Evolutionary conservation across 2,113 vertebrate species (phyloP).

Genomic region (Muntiacus reevesi): DNA sequence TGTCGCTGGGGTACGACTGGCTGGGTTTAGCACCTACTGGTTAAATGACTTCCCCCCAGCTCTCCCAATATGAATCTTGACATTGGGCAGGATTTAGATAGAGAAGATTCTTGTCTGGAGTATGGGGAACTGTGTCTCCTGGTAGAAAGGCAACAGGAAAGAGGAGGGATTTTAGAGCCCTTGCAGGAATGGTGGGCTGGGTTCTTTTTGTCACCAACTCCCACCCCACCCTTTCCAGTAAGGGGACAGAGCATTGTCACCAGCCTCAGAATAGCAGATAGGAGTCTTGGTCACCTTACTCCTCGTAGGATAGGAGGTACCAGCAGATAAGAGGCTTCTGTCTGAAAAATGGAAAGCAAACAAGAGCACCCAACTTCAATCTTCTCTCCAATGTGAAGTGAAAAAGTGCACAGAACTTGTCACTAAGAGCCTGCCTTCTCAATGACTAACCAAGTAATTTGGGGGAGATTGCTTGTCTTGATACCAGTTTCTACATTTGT

Average conservation of each 20-base stretch:
- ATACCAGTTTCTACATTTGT: conserved; percentile 3
- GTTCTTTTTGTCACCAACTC: conserved; percentile 14
- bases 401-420: neutral
- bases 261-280: conserved; percentile 31
- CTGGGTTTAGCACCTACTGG: neutral
- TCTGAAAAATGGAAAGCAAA: conserved; percentile 32
- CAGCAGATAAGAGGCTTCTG: conserved; percentile 10
- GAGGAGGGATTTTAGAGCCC: neutral
- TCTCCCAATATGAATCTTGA: neutral
- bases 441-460: conserved; percentile 18
- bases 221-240: neutral
- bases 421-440: neutral
- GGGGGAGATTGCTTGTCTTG: neutral
- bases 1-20: neutral
- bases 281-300: conserved; percentile 11
- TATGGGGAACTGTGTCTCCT: neutral
- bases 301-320: neutral
- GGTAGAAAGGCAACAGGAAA: conserved; percentile 16
- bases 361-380: neutral
- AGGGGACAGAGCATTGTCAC: neutral
- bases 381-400: neutral
- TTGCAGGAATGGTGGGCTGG: neutral
- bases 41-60: neutral
- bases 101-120: neutral
- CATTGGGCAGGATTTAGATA: neutral